Percentiles rank a stretch among this genome's conserved stretches.
phyloP scores from a whole-genome alignment of 2,797 vertebrate species.

The Anas flavirostris region DNA sequence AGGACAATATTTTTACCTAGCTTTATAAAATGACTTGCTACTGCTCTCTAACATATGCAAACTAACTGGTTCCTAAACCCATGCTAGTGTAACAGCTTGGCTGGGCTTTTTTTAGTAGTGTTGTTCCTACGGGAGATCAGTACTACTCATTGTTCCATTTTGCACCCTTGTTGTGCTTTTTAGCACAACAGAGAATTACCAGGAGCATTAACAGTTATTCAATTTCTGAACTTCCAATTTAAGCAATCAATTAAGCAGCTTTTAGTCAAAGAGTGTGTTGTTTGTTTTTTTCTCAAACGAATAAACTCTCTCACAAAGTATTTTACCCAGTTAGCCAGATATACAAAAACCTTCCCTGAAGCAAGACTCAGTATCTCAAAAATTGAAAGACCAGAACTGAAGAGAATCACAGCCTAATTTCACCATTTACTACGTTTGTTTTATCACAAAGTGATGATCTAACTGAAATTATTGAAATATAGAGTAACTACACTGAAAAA shows the following conservation, averaged over 20 bases:
- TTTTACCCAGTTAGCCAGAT: background rate
- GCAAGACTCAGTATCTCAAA: background rate
- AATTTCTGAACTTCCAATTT: background rate
- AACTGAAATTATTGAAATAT: background rate
- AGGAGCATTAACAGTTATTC: constrained; percentile 4
- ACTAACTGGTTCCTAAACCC: background rate
- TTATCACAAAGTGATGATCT: background rate
- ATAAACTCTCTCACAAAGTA: background rate
- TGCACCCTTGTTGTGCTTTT: background rate
- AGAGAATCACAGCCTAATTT: background rate
- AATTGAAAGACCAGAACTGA: background rate
- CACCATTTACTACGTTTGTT: background rate
- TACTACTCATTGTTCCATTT: background rate
- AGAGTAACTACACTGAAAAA: background rate
- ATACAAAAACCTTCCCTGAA: background rate
- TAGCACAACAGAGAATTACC: background rate
- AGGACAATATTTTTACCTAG: background rate
- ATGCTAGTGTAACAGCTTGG: background rate
- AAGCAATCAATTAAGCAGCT: background rate
- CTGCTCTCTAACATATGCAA: background rate
- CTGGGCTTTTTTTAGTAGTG: background rate
- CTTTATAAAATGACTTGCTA: background rate
- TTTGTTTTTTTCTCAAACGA: background rate
- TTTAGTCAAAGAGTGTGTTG: background rate
- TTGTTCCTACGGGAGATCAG: background rate